phyloP scores from a whole-genome alignment of 92 coral and sea anemone species.

The Anthopleura xanthogrammica region DNA sequence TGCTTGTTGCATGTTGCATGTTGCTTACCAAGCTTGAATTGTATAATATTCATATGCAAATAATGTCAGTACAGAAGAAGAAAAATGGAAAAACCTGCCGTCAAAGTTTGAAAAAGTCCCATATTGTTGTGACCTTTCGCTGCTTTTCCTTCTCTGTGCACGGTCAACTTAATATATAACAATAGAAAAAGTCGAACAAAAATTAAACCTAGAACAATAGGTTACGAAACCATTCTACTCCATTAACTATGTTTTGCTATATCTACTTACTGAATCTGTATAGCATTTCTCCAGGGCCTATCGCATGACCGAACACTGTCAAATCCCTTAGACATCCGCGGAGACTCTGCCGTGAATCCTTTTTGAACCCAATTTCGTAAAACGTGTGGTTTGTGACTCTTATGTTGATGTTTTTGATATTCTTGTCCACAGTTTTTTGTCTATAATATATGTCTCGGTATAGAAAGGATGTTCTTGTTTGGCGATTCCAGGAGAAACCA shows the following conservation, averaged over 20 bases:
- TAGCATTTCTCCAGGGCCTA: slow-evolving; percentile 26
- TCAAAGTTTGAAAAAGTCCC: too few species aligned
- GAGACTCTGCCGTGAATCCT: slow-evolving; percentile 28
- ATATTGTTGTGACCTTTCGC: too few species aligned
- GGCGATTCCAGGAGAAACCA: slow-evolving; percentile 45
- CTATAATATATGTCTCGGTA: background rate
- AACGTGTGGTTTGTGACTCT: slow-evolving; percentile 48
- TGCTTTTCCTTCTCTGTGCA: too few species aligned
- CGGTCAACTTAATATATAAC: too few species aligned
- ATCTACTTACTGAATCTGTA: slow-evolving; percentile 39
- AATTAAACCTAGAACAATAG: too few species aligned
- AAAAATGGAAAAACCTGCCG: too few species aligned
- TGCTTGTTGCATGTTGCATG: too few species aligned
- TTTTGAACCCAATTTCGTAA: slow-evolving; percentile 51
- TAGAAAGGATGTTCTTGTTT: slow-evolving; percentile 11
- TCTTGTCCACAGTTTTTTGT: background rate
- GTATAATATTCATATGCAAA: too few species aligned
- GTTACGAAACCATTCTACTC: too few species aligned
- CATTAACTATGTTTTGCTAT: background rate
- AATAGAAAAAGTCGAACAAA: too few species aligned
- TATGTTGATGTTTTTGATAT: slow-evolving; percentile 21
- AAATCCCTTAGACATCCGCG: slow-evolving; percentile 52
- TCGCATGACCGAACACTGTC: slow-evolving; percentile 30
- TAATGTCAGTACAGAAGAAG: too few species aligned
- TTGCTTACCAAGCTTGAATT: too few species aligned